Evolutionary conservation across 2,888 invertebrate species (phyloP).

Genomic region (Nephrotoma guestfalica): DNA sequence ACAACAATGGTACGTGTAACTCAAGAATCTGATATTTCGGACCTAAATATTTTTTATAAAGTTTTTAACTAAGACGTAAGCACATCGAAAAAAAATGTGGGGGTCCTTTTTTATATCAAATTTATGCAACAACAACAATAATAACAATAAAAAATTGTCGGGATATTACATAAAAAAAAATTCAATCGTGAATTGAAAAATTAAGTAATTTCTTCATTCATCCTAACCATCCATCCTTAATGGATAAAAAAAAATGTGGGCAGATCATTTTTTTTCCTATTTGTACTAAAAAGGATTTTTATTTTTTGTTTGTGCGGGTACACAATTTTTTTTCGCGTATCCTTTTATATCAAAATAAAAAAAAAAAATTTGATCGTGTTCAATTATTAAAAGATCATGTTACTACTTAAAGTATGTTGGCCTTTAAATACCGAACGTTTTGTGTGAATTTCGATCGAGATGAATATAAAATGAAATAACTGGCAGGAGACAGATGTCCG

Average conservation of each 20-base stretch:
- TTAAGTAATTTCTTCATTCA: not conserved
- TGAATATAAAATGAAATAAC: not conserved
- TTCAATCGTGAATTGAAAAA: not conserved
- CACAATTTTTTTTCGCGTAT: slow-evolving; percentile 1
- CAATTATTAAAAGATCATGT: slow-evolving; percentile 2
- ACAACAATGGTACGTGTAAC: not conserved
- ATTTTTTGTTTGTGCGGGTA: not conserved
- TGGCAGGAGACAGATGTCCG: slow-evolving; percentile 2
- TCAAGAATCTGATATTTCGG: not conserved
- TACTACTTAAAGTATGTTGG: slow-evolving; percentile 3
- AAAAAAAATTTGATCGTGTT: not conserved
- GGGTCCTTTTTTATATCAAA: not conserved
- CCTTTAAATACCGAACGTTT: not conserved
- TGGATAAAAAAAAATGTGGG: slow-evolving; percentile 1
- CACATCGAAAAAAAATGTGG: not conserved
- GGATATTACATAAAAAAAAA: not conserved
- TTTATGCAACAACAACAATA: not conserved
- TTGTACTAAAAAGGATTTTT: slow-evolving; percentile 2
- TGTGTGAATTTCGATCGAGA: not conserved
- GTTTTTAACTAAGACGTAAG: not conserved
- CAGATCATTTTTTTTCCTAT: not conserved
- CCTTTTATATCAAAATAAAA: not conserved
- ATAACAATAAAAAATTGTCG: not conserved
- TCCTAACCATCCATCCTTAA: slow-evolving; percentile 1
- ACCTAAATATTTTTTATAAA: not conserved